A percentile compares a stretch with the other conserved stretches of the same genome.
Evolutionary conservation across 2,797 vertebrate genomes (phyloP).

Genomic region (Syngnathus acus): DNA sequence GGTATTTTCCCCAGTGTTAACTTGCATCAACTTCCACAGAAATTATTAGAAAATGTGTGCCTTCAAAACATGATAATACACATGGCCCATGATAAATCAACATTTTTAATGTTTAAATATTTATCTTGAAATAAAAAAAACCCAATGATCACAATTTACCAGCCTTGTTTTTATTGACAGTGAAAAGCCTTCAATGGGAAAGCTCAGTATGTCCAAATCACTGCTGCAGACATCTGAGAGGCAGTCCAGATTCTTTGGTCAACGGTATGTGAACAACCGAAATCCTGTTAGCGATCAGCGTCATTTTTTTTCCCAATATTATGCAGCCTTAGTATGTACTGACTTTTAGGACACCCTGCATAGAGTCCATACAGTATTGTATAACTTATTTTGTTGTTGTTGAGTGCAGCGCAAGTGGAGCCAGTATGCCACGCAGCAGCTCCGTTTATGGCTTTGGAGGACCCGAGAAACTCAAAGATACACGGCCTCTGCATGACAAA

Average conservation of each 20-base stretch:
- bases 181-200: conserved; percentile 80
- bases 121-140: not conserved
- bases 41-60: too few species aligned
- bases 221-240: conserved; percentile 78
- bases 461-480: conserved; percentile 91
- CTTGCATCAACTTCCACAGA: too few species aligned
- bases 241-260: conserved; percentile 82
- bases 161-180: conserved; percentile 52
- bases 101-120: too few species aligned
- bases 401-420: conserved; percentile 69
- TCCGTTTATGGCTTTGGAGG: conserved; percentile 79
- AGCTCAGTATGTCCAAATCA: conserved; percentile 75
- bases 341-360: not conserved
- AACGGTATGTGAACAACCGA: conserved; percentile 27
- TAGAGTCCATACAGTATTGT: not conserved
- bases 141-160: too few species aligned
- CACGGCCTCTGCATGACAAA: conserved; percentile 90
- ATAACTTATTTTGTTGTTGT: conserved; percentile 1
- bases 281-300: not conserved
- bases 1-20: too few species aligned
- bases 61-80: too few species aligned
- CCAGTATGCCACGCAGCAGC: conserved; percentile 77
- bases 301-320: too few species aligned
- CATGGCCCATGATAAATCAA: too few species aligned
- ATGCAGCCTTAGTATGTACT: not conserved